Evolutionary conservation across 2,113 vertebrate genomes (phyloP), one percentile per base, ranked within the genome.

Genomic region (Tyrannus savana): DNA sequence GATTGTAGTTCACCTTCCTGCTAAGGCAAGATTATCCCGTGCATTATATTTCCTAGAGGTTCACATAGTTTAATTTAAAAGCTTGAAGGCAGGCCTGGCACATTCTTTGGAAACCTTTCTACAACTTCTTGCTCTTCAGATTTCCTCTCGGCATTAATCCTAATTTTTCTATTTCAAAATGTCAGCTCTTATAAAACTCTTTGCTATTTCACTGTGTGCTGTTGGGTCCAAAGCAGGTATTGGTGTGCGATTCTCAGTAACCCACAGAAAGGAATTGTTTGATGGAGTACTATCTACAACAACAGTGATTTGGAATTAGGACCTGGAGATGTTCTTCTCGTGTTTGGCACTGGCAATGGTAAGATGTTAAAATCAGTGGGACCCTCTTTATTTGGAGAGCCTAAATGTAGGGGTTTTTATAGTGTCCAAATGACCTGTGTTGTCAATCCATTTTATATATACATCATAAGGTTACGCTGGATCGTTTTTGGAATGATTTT

Each of bases 51-150:
- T 94, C 66, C 35, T 73, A 35, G 56, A 60, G 58, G 46, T 66
- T 93, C 14, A 37, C 39, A 44, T 31, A 64, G 74, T 72, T 82
- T 92, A 92, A 95, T 93, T 95, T 90, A 79, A 96, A 76, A 67
- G 62, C 55, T 84, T 0, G 0, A 66, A 91, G 78, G 59, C 63
- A 93, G 31, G 35, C 58, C 73, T 89, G 73, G 56, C 64, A 47
- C 41, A 52, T 76, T 75, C 78, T 85, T 85, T 73, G 74, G 68
- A 94, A 91, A 82, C n/a, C 50, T 74, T 94, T 79, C 44, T 68
- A 16, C 1, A 23, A 46, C 74, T 93, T 75, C 47, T 90, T 94
- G 60, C 63, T 92, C 60, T 96, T 93, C 33, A 66, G 35, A 63
- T 87, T 93, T 87, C 47, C 44, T 80, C 46, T 79, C 1, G 0